Percentiles rank a stretch among this genome's conserved stretches.
phyloP scores from a whole-genome alignment of 2,113 vertebrate genomes.

The Heterotilapia buettikoferi region DNA sequence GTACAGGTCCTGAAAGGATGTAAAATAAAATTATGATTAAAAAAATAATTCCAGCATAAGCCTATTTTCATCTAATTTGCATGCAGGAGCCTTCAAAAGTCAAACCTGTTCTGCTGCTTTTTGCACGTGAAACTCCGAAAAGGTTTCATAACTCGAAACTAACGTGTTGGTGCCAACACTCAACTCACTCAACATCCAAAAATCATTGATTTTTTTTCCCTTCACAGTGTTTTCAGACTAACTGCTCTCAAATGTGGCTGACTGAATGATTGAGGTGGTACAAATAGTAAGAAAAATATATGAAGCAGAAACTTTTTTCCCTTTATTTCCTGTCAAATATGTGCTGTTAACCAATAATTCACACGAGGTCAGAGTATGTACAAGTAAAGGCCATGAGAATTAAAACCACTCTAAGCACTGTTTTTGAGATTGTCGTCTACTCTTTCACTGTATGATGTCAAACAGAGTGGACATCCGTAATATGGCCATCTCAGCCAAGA shows the following conservation, averaged over 20 bases:
- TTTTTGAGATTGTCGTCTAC: not conserved
- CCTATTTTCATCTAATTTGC: not conserved
- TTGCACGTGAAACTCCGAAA: fast-evolving
- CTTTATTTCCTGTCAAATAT: not conserved
- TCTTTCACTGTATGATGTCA: not conserved
- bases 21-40: not conserved
- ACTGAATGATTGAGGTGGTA: not conserved
- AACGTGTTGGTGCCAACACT: not conserved
- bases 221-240: not conserved
- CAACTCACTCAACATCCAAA: not conserved
- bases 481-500: not conserved
- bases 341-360: not conserved
- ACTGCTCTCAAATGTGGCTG: not conserved
- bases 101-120: not conserved
- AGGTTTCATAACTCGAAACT: not conserved
- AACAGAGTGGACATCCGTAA: fast-evolving
- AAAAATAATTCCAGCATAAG: not conserved
- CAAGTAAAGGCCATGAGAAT: not conserved
- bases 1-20: conserved; percentile 79
- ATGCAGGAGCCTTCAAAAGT: not conserved
- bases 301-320: not conserved
- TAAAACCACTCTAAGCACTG: not conserved
- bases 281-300: not conserved
- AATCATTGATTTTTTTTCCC: not conserved
- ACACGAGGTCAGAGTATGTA: not conserved